Base-by-base conservation (phyloP, 2,888 invertebrate genomes). In the Platycnemis pennipes region DNA sequence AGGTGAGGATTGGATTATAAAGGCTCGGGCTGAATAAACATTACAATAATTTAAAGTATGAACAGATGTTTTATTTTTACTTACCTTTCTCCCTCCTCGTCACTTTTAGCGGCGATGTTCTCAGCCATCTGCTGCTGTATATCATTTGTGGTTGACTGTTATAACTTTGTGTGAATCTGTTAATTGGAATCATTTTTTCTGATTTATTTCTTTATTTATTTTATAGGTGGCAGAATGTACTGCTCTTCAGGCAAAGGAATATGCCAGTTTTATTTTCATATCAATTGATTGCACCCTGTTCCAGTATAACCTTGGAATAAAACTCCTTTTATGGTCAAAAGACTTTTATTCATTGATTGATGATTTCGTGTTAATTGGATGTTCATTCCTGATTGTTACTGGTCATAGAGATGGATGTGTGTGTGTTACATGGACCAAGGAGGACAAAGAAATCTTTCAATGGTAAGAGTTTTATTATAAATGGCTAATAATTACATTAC, bases 381-480 rank as follows among this genome's bases (percentile, higher is more conserved):
- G 46, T 7, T 19, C 8, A 16, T 88, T 46, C 3, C 46, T 88
- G 13, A 3, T n/a, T 3, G 22, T 88, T 26, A 22, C 46, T 11
- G n/a, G 46, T 46, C 88, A 46, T 45, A 37, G 45, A 3, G n/a
- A 88, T 88, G 88, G 88, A 31, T 1, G 8, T 49, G 49, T 88
- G 16, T 26, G 42, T 13, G 13, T 16, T n/a, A n/a, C 3, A n/a
- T 46, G 46, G 2, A 49, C 31, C 19, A 8, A 88, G 46, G 31
- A 88, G 45, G 46, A 46, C 11, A n/a, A 31, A 2, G 88, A 88
- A 88, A n/a, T 46, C 13, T 42, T 45, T n/a, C 31, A 88, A 46
- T 22, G 88, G 88, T 88, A 44, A 88, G 88, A 63, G 2, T 63
- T 63, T n/a, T 63, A n/a, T n/a, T n/a, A n/a, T n/a, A n/a, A n/a